phyloP scores from a whole-genome alignment of 1,140 invertebrate genomes.

The Callitettix versicolor region DNA sequence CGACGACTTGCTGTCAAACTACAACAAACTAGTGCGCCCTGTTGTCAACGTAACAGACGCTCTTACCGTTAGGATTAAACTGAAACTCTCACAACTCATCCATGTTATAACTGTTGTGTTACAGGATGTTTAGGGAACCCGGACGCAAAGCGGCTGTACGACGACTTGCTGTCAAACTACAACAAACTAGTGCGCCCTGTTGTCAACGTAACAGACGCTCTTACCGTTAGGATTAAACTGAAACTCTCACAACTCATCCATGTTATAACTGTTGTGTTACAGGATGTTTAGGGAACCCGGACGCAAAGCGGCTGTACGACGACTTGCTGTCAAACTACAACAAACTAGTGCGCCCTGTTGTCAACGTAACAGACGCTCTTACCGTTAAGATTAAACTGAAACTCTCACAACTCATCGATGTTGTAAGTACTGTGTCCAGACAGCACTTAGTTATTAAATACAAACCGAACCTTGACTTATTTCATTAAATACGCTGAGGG shows the following conservation, averaged over 20 bases:
- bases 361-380: constrained; percentile 84
- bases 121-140: constrained; percentile 64
- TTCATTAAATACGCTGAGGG: too few relatives aligned
- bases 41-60: constrained; percentile 87
- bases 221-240: constrained; percentile 87
- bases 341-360: constrained; percentile 83
- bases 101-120: constrained; percentile 75
- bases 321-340: constrained; percentile 89
- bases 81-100: constrained; percentile 87
- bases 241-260: constrained; percentile 90
- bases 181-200: constrained; percentile 90
- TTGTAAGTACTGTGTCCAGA: too few relatives aligned
- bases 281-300: constrained; percentile 67
- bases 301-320: constrained; percentile 83
- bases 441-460: too few relatives aligned
- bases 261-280: constrained; percentile 64
- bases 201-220: constrained; percentile 81
- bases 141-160: constrained; percentile 81
- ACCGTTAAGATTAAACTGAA: constrained; percentile 90
- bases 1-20: constrained; percentile 84
- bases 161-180: constrained; percentile 85
- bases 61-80: constrained; percentile 84
- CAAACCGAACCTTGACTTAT: too few relatives aligned
- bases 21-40: constrained; percentile 87
- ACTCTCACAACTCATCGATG: constrained; percentile 87